Conservation (phyloP, 2,888 invertebrate genomes). For the Phrixothrix hirtus region DNA sequence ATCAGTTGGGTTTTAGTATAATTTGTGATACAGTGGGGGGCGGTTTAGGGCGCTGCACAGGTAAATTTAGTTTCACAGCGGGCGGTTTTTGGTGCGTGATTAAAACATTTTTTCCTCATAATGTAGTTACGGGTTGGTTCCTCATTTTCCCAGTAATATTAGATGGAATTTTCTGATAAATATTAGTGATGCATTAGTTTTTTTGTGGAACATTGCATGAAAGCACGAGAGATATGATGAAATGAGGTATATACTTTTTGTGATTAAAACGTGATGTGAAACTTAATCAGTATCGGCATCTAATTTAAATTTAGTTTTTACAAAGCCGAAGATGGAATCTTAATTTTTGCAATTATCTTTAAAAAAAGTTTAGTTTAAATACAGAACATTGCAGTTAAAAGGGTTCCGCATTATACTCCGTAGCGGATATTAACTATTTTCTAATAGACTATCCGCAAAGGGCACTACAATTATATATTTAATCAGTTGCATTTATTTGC, state of each 20-base stretch:
- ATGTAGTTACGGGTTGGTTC: constrained; percentile 17
- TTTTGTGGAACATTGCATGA: constrained; percentile 18
- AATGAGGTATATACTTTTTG: not conserved
- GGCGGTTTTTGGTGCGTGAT: constrained; percentile 36
- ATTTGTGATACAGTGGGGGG: constrained; percentile 48
- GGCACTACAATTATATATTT: too few relatives aligned
- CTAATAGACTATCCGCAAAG: too few relatives aligned
- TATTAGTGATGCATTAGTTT: constrained; percentile 17
- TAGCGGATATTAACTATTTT: too few relatives aligned
- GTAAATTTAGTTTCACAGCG: constrained; percentile 42
- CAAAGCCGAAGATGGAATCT: too few relatives aligned
- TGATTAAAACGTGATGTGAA: not conserved
- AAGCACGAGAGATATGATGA: constrained; percentile 7
- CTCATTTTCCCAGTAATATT: constrained; percentile 15
- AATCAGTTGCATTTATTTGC: too few relatives aligned
- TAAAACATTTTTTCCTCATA: constrained; percentile 32
- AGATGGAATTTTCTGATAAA: constrained; percentile 26
- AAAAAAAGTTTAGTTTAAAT: too few relatives aligned
- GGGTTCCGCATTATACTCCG: too few relatives aligned
- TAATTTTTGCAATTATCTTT: too few relatives aligned
- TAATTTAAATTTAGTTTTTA: not conserved
- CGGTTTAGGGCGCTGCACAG: constrained; percentile 34
- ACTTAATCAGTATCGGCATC: not conserved
- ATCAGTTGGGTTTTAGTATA: constrained; percentile 38
- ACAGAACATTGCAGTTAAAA: too few relatives aligned